A percentile compares a stretch with the other conserved stretches of the same genome.
These are phyloP conservation scores for Chrysolina americana DNA, from an alignment of 2,888 invertebrate species.

Conservation along the genomic window DNA sequence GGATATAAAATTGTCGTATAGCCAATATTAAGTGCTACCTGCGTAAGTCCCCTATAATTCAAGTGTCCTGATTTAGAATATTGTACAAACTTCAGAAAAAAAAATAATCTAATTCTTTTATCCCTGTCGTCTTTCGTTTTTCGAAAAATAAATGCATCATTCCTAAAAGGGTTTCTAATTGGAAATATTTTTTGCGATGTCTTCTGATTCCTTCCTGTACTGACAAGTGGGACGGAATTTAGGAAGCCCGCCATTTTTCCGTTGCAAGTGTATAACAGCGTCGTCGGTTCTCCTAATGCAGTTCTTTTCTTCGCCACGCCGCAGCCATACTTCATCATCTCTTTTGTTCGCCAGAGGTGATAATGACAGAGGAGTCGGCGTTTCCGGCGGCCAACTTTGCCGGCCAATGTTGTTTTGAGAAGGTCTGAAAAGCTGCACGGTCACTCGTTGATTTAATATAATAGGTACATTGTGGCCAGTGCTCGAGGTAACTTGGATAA, in stretches of 20 bases:
- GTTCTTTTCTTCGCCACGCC: constrained; percentile 63
- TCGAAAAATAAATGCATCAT: no score
- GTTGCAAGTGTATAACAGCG: constrained; percentile 53
- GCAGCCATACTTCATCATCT: constrained; percentile 66
- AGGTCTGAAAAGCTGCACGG: constrained; percentile 57
- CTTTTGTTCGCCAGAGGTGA: constrained; percentile 68
- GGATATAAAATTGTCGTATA: no score
- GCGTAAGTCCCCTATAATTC: no score
- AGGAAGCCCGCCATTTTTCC: constrained; percentile 47
- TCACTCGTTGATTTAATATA: constrained; percentile 67
- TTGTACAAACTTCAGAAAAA: no score
- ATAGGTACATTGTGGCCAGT: constrained; percentile 66
- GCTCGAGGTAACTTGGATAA: constrained; percentile 66
- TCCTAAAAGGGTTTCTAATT: no score
- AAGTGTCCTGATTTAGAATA: no score
- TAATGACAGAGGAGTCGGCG: constrained; percentile 67
- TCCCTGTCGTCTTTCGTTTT: no score
- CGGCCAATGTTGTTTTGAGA: constrained; percentile 65
- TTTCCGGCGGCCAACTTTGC: constrained; percentile 68
- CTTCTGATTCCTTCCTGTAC: background rate
- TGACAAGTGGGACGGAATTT: constrained; percentile 1
- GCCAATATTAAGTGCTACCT: no score
- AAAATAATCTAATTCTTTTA: no score
- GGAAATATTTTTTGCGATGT: no score
- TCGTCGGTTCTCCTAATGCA: constrained; percentile 63